Evolutionary conservation across 1,140 invertebrate genomes (phyloP), one percentile per base, ranked within the genome.

Genomic region (Plectrocnemia conspersa): DNA sequence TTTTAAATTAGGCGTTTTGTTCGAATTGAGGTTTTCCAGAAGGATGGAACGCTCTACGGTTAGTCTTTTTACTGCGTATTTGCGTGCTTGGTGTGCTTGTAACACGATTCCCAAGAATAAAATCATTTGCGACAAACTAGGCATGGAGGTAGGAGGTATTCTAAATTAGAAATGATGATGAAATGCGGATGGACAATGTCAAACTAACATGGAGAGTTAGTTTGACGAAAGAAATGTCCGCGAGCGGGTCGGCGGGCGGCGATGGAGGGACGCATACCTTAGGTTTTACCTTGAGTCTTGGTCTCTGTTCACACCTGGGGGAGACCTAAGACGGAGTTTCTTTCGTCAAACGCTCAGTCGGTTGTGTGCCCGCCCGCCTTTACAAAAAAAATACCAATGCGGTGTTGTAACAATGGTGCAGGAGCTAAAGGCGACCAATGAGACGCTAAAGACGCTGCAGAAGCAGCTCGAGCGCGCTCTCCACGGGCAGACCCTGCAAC

Each of bases 341-440:
- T 62, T 62, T 62, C 60, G 60, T 62, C 60, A 62, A 62, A 62
- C 52, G 52, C 38, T 44, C 41, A 32, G 50, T 53, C 24, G 38
- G 41, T 41, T 41, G 38, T 53, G n/a, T 22, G 38, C 42, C 19
- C 24, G 18, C 22, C 18, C 41, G 22, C 41, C 18, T 38, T 29
- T 38, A 38, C n/a, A n/a, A n/a, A n/a, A n/a, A n/a, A n/a, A n/a
- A n/a, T 9, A 38, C 35, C 35, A 35, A 24, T 59, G 45, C 52
- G 53, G 21, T 36, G n/a, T 52, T 44, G 52, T 54, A 21, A 33
- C 21, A 13, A 18, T 38, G 45, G 22, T 27, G 21, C 79, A 88
- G 84, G 84, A 86, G 79, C 79, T 87, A 78, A 86, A 85, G 80
- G 81, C 82, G 59, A 83, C 84, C 76, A 86, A 86, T 77, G 84